These are phyloP conservation scores for Staurois parvus DNA, from an alignment of 2,797 vertebrate genomes.

Conservation along the genomic window DNA sequence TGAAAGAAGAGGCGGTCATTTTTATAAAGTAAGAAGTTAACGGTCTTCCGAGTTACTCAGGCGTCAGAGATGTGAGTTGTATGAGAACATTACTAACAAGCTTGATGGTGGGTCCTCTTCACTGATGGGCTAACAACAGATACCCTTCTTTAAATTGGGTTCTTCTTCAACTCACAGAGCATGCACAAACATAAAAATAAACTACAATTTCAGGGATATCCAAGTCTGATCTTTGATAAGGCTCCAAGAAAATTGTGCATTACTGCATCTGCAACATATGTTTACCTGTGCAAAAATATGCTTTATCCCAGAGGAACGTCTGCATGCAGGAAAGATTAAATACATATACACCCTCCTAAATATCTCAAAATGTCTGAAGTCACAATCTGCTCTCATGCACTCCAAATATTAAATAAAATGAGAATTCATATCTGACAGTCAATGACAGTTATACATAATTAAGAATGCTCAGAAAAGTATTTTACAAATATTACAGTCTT, in stretches of 20 bases:
- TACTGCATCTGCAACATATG: neutral
- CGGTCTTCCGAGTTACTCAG: neutral
- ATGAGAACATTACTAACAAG: neutral
- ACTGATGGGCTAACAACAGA: neutral
- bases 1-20: no score
- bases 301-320: neutral
- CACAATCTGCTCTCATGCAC: conserved; percentile 29
- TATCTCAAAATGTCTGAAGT: neutral
- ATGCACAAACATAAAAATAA: neutral
- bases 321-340: neutral
- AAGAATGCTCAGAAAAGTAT: conserved; percentile 41
- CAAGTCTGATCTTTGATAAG: neutral
- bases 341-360: neutral
- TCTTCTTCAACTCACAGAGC: neutral
- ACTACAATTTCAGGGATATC: neutral
- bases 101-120: neutral
- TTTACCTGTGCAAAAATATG: neutral
- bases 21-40: neutral
- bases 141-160: neutral
- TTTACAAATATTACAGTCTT: conserved; percentile 53
- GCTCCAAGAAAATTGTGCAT: neutral
- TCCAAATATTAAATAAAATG: conserved; percentile 29
- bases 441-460: conserved; percentile 14
- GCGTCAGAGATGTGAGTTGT: neutral
- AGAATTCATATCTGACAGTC: conserved; percentile 2